Evolutionary conservation across 2,113 vertebrate genomes (phyloP).

Genomic region (Pungitius pungitius): DNA sequence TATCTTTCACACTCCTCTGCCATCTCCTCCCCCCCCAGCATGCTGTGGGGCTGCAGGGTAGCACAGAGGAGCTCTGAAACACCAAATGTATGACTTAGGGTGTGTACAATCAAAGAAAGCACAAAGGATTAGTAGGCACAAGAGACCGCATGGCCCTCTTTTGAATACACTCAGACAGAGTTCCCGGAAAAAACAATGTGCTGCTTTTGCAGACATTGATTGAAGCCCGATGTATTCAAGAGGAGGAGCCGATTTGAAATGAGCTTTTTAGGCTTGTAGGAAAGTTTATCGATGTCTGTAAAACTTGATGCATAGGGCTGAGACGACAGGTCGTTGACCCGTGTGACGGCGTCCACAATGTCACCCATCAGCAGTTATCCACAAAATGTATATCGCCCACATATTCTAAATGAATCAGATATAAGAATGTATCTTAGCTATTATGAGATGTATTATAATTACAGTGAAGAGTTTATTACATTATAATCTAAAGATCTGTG

Average conservation of each 20-base stretch:
- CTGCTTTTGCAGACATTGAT: slow-evolving; percentile 38
- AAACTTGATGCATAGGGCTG: slow-evolving; percentile 61
- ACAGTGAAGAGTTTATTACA: slow-evolving; percentile 73
- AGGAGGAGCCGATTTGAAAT: slow-evolving; percentile 39
- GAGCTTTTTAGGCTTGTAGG: slow-evolving; percentile 32
- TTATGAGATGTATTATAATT: slow-evolving; percentile 73
- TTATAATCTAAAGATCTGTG: slow-evolving; percentile 68
- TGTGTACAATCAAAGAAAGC: slow-evolving; percentile 78
- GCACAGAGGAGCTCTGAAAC: slow-evolving; percentile 52
- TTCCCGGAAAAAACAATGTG: slow-evolving; percentile 21
- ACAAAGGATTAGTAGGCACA: slow-evolving; percentile 78
- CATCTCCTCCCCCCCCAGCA: slow-evolving; percentile 25
- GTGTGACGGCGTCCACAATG: slow-evolving; percentile 45
- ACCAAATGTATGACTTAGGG: slow-evolving; percentile 71
- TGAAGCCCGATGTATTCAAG: slow-evolving; percentile 32
- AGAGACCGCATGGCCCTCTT: slow-evolving; percentile 41
- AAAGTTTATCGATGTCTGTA: slow-evolving; percentile 58
- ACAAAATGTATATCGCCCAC: slow-evolving; percentile 72
- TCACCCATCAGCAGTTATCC: slow-evolving; percentile 59
- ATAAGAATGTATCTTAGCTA: slow-evolving; percentile 82
- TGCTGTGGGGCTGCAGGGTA: slow-evolving; percentile 33
- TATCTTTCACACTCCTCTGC: slow-evolving; percentile 51
- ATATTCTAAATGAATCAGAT: slow-evolving; percentile 73
- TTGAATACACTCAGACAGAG: slow-evolving; percentile 36
- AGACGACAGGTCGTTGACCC: slow-evolving; percentile 44